Conservation (phyloP, 1,140 invertebrate genomes). For the Phenacoccus solenopsis region DNA sequence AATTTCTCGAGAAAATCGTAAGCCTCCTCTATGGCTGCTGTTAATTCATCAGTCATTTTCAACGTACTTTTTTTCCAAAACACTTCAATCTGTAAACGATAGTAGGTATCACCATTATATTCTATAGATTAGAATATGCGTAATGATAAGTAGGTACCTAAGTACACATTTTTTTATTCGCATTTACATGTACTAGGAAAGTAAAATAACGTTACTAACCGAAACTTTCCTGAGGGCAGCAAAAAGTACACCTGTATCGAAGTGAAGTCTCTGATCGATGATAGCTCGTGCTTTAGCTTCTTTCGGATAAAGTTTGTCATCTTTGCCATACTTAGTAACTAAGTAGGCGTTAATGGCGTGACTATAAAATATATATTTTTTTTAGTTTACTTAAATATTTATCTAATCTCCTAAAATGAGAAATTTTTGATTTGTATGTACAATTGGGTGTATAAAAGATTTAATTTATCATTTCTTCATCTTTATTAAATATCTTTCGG, state of each 20-base stretch:
- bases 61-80: too few species aligned
- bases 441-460: too few species aligned
- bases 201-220: too few species aligned
- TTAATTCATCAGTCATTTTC: background rate
- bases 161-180: too few species aligned
- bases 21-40: background rate
- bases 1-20: slow-evolving; percentile 21
- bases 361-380: slow-evolving; percentile 30
- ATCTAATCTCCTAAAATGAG: background rate
- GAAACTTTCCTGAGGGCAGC: background rate
- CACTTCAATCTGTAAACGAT: too few species aligned
- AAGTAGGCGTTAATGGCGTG: slow-evolving; percentile 46
- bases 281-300: slow-evolving; percentile 39
- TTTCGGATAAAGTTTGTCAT: slow-evolving; percentile 40
- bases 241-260: slow-evolving; percentile 36
- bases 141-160: too few species aligned
- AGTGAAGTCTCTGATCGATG: slow-evolving; percentile 42
- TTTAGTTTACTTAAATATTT: background rate
- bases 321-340: slow-evolving; percentile 39
- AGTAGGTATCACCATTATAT: too few species aligned
- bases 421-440: slow-evolving; percentile 4
- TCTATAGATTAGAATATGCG: too few species aligned
- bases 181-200: too few species aligned
- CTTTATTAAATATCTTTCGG: too few species aligned
- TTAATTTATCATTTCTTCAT: too few species aligned